Percentiles rank a stretch among this genome's conserved stretches.
Conservation (phyloP, 2,888 invertebrate genomes). For the Germaria angustata region DNA sequence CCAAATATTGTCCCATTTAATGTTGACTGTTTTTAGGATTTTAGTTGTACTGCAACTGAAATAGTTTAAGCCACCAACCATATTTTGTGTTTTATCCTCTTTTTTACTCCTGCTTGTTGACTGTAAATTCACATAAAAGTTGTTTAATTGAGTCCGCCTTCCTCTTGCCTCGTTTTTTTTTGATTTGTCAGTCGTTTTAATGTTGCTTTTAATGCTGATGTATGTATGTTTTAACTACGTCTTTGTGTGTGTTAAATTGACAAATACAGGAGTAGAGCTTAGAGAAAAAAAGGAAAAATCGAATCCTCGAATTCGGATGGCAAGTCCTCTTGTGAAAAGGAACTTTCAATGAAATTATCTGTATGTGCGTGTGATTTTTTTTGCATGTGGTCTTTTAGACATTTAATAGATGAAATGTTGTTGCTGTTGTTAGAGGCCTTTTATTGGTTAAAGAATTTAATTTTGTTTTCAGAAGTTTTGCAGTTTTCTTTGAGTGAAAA, state of each 20-base stretch:
- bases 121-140: conserved; percentile 62
- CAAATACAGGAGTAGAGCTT: conserved; percentile 5
- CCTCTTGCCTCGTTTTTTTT: conserved; percentile 8
- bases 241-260: conserved; percentile 47
- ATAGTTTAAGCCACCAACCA: conserved; percentile 46
- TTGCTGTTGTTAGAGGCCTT: not conserved
- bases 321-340: conserved; percentile 45
- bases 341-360: conserved; percentile 42
- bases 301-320: conserved; percentile 17
- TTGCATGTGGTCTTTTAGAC: not conserved
- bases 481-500: not conserved
- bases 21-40: not conserved
- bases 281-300: not conserved
- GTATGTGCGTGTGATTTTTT: not conserved
- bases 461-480: conserved; percentile 1
- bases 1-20: conserved; percentile 6
- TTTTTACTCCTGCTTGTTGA: not conserved
- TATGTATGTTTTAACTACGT: not conserved
- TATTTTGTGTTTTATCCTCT: not conserved
- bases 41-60: conserved; percentile 28
- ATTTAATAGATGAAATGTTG: not conserved
- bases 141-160: conserved; percentile 67
- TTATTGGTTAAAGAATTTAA: conserved; percentile 33
- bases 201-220: conserved; percentile 26
- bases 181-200: conserved; percentile 13